Percentiles rank a stretch among this genome's conserved stretches.
Conservation (phyloP, 2,888 invertebrate genomes). For the Thecocarcelia acutangulata region DNA sequence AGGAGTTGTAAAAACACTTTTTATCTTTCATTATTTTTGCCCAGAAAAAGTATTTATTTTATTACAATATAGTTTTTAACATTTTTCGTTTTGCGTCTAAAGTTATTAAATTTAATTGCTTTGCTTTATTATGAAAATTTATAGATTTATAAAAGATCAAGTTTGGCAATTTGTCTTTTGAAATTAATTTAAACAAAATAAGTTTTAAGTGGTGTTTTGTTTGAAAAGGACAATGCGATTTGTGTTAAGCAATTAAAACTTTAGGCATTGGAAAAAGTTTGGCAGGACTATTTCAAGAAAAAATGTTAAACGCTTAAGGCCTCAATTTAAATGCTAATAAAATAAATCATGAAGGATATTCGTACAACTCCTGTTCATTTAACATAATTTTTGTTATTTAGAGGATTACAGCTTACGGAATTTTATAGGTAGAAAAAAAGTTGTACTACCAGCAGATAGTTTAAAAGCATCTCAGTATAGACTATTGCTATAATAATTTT, state of each 20-base stretch:
- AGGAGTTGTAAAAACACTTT: slow-evolving; percentile 14
- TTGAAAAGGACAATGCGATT: slow-evolving; percentile 13
- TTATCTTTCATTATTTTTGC: slow-evolving; percentile 28
- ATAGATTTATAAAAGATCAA: slow-evolving; percentile 45
- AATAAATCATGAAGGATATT: too few relatives aligned
- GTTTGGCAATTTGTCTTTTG: slow-evolving; percentile 30
- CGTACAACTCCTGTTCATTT: too few relatives aligned
- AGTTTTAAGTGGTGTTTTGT: slow-evolving; percentile 26
- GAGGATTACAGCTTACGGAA: too few relatives aligned
- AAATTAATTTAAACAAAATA: slow-evolving; percentile 2
- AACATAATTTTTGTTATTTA: too few relatives aligned
- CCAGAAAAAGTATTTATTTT: slow-evolving; percentile 14
- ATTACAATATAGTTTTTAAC: background rate
- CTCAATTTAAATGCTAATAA: too few relatives aligned
- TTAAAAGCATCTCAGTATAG: too few relatives aligned
- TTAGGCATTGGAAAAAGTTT: background rate
- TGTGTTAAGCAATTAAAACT: slow-evolving; percentile 1
- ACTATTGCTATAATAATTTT: too few relatives aligned
- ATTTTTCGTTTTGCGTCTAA: slow-evolving; percentile 9
- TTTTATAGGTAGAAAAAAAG: too few relatives aligned
- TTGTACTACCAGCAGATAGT: too few relatives aligned
- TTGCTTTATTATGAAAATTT: slow-evolving; percentile 16
- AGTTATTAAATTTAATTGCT: slow-evolving; percentile 19
- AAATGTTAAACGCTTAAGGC: too few relatives aligned
- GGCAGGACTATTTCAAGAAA: background rate